Evolutionary conservation across 2,888 invertebrate genomes (phyloP).

Genomic region (Coleophora flavipennella): DNA sequence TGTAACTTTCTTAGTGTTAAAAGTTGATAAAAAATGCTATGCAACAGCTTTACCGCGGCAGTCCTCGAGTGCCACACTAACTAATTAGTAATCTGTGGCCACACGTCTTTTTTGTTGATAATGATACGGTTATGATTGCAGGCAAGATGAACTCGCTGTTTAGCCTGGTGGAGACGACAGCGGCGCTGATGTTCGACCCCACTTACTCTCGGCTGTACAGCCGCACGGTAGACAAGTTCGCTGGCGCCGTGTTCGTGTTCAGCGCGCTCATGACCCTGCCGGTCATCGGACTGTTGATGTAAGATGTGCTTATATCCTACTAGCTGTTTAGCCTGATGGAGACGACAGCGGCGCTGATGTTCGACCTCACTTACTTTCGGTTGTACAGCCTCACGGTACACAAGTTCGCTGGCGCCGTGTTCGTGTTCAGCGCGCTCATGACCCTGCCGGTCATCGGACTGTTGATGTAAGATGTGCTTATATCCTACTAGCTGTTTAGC

Average conservation of each 20-base stretch:
- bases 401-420: constrained; percentile 45
- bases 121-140: constrained; percentile 15
- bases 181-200: constrained; percentile 55
- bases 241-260: constrained; percentile 50
- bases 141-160: constrained; percentile 64
- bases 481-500: constrained; percentile 35
- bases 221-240: constrained; percentile 34
- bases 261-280: constrained; percentile 51
- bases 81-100: no score
- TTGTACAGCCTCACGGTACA: constrained; percentile 43
- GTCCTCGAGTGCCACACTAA: no score
- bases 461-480: constrained; percentile 38
- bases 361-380: constrained; percentile 53
- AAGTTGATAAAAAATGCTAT: no score
- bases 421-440: constrained; percentile 47
- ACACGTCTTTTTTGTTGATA: no score
- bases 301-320: constrained; percentile 22
- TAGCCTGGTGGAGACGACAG: constrained; percentile 57
- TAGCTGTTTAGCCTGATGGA: constrained; percentile 53
- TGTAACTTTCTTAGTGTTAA: no score
- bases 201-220: constrained; percentile 49
- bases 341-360: constrained; percentile 52
- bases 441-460: constrained; percentile 44
- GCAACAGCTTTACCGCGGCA: no score
- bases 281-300: constrained; percentile 43